Percentiles rank a stretch among this genome's conserved stretches.
phyloP scores from a whole-genome alignment of 2,888 invertebrate species.

The Pilophorus perplexus region DNA sequence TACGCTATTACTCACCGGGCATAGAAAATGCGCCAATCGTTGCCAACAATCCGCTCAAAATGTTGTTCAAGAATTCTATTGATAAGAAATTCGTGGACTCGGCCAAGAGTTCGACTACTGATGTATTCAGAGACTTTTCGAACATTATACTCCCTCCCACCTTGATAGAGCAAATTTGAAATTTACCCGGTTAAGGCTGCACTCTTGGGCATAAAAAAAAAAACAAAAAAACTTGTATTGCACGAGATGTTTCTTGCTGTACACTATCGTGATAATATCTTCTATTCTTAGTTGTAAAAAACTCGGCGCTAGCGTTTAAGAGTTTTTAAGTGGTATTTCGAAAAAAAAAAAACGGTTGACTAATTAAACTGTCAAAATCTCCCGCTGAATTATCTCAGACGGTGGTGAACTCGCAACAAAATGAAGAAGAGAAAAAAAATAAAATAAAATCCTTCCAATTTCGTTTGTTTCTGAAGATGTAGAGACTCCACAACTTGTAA shows the following conservation, averaged over 20 bases:
- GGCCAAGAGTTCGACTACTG: background rate
- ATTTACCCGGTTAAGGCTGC: conserved; percentile 1
- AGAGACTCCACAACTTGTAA: no score
- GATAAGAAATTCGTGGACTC: background rate
- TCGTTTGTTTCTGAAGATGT: no score
- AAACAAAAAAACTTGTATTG: background rate
- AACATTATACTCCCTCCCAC: background rate
- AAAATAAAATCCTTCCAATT: background rate
- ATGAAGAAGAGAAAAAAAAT: background rate
- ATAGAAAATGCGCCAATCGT: background rate
- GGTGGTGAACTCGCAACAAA: background rate
- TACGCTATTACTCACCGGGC: background rate
- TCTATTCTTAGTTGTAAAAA: conserved; percentile 4
- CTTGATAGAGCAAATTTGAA: background rate
- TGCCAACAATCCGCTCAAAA: background rate
- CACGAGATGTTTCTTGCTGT: conserved; percentile 9
- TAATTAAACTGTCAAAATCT: background rate
- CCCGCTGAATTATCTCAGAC: background rate
- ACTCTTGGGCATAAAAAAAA: background rate
- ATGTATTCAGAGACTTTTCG: background rate
- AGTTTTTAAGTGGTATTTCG: background rate
- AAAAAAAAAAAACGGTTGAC: background rate
- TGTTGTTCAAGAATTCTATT: background rate
- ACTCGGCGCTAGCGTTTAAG: background rate
- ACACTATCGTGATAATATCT: background rate